Conservation (phyloP, 2,113 vertebrate genomes). For the Scopus umbretta region DNA sequence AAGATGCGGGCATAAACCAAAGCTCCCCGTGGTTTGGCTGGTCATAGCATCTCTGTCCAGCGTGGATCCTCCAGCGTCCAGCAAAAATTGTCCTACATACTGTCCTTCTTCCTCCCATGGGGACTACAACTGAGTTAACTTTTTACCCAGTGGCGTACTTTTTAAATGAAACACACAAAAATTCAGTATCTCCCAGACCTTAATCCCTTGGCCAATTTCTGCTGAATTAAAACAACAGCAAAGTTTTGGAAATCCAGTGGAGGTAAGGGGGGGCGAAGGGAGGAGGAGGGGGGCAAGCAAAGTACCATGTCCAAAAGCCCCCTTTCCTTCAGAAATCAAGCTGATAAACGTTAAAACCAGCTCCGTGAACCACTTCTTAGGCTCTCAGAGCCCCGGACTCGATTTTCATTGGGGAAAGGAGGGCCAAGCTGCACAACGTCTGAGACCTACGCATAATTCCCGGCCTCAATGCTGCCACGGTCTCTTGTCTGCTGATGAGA, state of each 20-base stretch:
- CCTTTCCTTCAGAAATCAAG: neutral
- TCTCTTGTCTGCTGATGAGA: neutral
- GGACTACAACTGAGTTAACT: too few relatives aligned
- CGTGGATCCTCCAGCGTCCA: neutral
- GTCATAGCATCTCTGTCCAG: neutral
- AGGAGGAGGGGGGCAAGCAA: neutral
- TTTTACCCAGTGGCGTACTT: neutral
- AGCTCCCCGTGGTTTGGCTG: accelerated
- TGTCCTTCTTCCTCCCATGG: neutral
- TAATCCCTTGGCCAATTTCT: neutral
- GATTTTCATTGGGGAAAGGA: neutral
- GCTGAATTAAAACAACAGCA: neutral
- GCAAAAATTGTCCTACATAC: neutral
- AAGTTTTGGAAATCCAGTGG: neutral
- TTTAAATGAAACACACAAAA: neutral
- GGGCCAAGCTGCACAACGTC: neutral
- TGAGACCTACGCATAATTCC: neutral
- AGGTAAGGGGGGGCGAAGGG: neutral
- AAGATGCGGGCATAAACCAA: neutral
- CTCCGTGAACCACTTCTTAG: accelerated
- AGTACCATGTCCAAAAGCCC: neutral
- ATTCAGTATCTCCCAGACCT: accelerated
- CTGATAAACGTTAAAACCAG: neutral
- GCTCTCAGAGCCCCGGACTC: neutral
- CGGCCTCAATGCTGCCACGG: neutral